Conservation (phyloP, 2,797 vertebrate species). For the Dallia pectoralis region DNA sequence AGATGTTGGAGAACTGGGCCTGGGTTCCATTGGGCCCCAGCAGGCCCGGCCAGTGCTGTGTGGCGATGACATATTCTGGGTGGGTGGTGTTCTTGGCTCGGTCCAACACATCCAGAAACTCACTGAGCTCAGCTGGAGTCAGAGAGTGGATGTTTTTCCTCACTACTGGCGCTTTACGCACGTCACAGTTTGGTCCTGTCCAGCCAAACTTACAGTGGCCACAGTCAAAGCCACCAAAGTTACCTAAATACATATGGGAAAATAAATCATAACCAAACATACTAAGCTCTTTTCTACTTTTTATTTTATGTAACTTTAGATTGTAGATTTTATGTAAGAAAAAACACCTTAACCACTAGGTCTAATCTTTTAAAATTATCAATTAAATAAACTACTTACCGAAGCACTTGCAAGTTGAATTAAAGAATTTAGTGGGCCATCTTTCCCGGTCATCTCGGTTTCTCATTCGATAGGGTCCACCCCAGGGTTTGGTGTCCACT, state of each 20-base stretch:
- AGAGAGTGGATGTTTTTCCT: constrained; percentile 85
- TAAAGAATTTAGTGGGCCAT: constrained; percentile 96
- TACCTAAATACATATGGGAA: constrained; percentile 72
- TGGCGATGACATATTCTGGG: constrained; percentile 91
- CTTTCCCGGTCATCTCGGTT: constrained; percentile 92
- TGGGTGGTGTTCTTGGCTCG: constrained; percentile 84
- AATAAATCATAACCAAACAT: neutral
- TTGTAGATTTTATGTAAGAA: too few relatives aligned
- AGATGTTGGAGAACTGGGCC: constrained; percentile 85
- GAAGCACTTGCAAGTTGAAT: constrained; percentile 84
- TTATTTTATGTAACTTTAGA: neutral
- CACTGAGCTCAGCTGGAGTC: constrained; percentile 78
- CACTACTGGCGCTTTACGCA: constrained; percentile 76
- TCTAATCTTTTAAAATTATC: too few relatives aligned
- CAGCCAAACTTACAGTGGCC: constrained; percentile 94
- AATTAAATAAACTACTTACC: constrained; percentile 73
- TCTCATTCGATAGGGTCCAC: constrained; percentile 86
- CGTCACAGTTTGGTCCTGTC: constrained; percentile 82
- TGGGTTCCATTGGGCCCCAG: constrained; percentile 84
- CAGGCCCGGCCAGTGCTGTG: constrained; percentile 91
- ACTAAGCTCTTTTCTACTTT: neutral
- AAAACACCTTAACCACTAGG: too few relatives aligned
- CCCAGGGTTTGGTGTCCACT: constrained; percentile 84
- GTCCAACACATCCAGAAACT: constrained; percentile 85
- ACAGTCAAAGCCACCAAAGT: constrained; percentile 89